Evolutionary conservation across 2,113 vertebrate genomes (phyloP).

Genomic region (Neoarius graeffei): DNA sequence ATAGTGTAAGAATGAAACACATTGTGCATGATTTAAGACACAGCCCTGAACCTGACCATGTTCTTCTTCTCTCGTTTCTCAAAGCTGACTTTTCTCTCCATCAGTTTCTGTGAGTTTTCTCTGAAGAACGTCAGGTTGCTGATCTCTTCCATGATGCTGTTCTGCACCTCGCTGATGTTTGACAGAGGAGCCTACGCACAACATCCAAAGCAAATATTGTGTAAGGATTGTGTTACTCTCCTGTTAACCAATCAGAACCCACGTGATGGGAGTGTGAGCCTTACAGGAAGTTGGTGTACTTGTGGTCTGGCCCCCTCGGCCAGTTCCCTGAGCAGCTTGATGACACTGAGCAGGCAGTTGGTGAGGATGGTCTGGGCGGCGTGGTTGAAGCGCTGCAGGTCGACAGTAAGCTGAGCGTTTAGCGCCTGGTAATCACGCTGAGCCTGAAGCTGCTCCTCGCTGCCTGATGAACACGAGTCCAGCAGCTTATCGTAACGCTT

Average conservation of each 20-base stretch:
- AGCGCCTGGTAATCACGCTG: constrained; percentile 90
- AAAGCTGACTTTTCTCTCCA: constrained; percentile 93
- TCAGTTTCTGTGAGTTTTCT: constrained; percentile 84
- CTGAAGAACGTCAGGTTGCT: constrained; percentile 87
- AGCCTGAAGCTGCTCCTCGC: constrained; percentile 78
- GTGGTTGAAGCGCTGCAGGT: constrained; percentile 88
- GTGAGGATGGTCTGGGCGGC: constrained; percentile 77
- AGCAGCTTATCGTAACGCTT: constrained; percentile 96
- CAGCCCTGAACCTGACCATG: constrained; percentile 69
- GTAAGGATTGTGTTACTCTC: not conserved
- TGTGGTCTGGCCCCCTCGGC: constrained; percentile 68
- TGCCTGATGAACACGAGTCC: constrained; percentile 81
- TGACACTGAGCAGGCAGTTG: constrained; percentile 81
- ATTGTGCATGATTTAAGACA: not conserved
- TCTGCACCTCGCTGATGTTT: constrained; percentile 84
- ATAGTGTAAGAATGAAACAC: not conserved
- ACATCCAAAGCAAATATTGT: constrained; percentile 22
- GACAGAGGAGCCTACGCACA: constrained; percentile 76
- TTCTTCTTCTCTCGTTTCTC: constrained; percentile 89
- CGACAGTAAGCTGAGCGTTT: constrained; percentile 89
- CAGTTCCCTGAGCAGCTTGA: constrained; percentile 74
- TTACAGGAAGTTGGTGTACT: constrained; percentile 76
- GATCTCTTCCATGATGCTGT: constrained; percentile 85
- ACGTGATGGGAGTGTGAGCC: constrained; percentile 38
- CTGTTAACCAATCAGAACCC: not conserved